phyloP scores from a whole-genome alignment of 2,113 vertebrate species.

The Indri indri region DNA sequence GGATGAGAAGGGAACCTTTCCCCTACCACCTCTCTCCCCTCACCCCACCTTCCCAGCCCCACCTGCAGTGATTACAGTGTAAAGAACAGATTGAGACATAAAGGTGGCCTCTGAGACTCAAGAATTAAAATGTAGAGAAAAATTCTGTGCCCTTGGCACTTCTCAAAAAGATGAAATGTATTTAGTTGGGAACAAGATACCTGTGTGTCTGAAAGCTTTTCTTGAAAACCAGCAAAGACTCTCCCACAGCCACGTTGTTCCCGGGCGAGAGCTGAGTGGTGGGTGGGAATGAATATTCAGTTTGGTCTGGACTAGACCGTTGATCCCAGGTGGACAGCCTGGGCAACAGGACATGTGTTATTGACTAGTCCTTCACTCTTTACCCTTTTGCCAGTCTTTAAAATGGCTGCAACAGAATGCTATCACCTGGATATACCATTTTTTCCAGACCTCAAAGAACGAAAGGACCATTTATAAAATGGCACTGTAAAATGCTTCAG shows the following conservation, averaged over 20 bases:
- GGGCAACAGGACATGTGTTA: not conserved
- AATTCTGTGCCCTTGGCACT: not conserved
- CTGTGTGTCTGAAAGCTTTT: not conserved
- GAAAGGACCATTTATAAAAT: not conserved
- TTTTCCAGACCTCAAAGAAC: not conserved
- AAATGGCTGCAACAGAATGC: not conserved
- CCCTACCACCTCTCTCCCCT: not conserved
- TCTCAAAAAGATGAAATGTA: not conserved
- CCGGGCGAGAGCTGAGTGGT: not conserved
- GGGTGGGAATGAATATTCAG: not conserved
- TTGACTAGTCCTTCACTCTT: not conserved
- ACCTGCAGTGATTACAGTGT: not conserved
- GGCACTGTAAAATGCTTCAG: not conserved
- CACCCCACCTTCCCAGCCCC: not conserved
- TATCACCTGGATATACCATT: not conserved
- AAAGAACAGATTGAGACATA: not conserved
- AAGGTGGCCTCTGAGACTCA: not conserved
- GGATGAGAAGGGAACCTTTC: not conserved
- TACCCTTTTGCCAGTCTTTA: not conserved
- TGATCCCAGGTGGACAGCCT: not conserved
- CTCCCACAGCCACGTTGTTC: not conserved
- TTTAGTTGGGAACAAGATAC: not conserved
- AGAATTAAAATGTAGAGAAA: not conserved
- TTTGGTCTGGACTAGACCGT: not conserved
- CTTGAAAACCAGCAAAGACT: not conserved